Base-by-base conservation (phyloP, 2,113 vertebrate species). In the Perca fluviatilis region DNA sequence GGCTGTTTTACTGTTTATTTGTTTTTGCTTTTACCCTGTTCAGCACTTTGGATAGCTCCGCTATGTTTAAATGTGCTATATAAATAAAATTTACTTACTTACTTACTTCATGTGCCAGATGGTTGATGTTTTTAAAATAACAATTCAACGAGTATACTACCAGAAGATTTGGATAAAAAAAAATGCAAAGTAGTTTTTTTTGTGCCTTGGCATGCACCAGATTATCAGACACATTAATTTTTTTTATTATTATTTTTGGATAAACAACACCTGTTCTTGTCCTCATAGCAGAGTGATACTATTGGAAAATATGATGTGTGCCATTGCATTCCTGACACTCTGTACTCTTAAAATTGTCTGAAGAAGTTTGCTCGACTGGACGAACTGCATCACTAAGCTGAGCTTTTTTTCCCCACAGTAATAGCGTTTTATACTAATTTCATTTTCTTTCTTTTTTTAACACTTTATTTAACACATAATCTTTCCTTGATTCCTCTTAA, bases 181-280 rank as follows among this genome's bases (percentile, higher is more conserved):
- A 65, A 25, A 36, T 21, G 16, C 11, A 50, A 64, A 21, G 18
- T 30, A 19, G 2, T 70, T 7, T 6, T 70, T 56, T 64, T 33
- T 72, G 13, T 36, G 43, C 77, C 69, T 85, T 23, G 18, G 30
- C 4, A 51, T 69, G 77, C 50, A 33, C 23, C 40, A 53, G 33
- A 73, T 60, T 56, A 79, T 57, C 30, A 61, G 14, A 62, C 13
- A 79, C 40, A 60, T 67, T 27, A n/a, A n/a, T 27, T 27, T 21
- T 72, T 74, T 1, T 47, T 43, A 43, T 76, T 65, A 66, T 54
- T 61, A 65, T 70, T 72, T 2, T 18, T 68, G 19, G 10, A 77
- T 80, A 86, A 89, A 90, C 76, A 86, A 47, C 85, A 83, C 66
- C 70, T 84, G 79, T 79, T 77, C 46, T 18, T 5, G 23, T 74